These are phyloP conservation scores for Phenganax subtilis DNA, from an alignment of 92 coral and sea anemone genomes.

Conservation along the genomic window DNA sequence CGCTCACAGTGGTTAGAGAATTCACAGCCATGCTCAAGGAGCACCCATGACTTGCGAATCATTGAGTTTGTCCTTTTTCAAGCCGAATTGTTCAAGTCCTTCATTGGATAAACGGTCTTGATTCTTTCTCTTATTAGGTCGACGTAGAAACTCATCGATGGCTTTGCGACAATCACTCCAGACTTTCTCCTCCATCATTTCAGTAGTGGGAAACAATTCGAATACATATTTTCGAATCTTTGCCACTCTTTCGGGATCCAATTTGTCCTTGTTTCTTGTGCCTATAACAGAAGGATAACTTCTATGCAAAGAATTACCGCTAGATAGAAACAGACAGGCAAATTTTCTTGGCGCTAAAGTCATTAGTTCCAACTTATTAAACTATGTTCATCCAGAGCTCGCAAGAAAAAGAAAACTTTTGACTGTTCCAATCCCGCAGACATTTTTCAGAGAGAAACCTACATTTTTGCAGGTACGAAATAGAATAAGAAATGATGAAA, in stretches of 20 bases:
- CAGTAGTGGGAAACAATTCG: constrained; percentile 27
- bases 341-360: too few species aligned
- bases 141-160: constrained; percentile 31
- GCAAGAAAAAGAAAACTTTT: too few species aligned
- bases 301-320: neutral
- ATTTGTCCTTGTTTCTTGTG: constrained; percentile 32
- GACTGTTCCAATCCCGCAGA: too few species aligned
- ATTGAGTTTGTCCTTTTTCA: constrained; percentile 34
- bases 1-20: too few species aligned
- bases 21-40: neutral
- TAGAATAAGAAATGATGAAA: too few species aligned
- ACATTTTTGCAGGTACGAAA: too few species aligned
- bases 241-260: constrained; percentile 21
- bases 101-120: constrained; percentile 16
- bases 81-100: neutral
- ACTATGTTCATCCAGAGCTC: too few species aligned
- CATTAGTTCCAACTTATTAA: too few species aligned
- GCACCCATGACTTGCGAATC: constrained; percentile 17
- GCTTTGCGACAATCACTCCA: constrained; percentile 39
- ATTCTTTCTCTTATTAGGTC: constrained; percentile 34
- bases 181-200: constrained; percentile 26
- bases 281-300: neutral
- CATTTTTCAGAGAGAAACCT: too few species aligned
- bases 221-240: constrained; percentile 34
- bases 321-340: neutral